These are phyloP conservation scores for Cyanoramphus novaezelandiae DNA, from an alignment of 2,113 vertebrate genomes.

Conservation along the genomic window DNA sequence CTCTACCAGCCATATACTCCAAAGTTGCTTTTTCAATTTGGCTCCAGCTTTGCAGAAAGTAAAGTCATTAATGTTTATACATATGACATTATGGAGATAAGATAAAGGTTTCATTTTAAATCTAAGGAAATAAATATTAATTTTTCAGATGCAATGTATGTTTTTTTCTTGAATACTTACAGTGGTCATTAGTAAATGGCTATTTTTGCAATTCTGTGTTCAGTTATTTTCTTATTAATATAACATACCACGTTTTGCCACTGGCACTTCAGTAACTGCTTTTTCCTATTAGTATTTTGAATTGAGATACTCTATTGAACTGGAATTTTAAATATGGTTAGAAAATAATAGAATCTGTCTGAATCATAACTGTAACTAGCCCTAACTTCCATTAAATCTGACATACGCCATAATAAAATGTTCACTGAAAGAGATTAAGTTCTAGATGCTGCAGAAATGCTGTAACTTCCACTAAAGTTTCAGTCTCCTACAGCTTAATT, in stretches of 20 bases:
- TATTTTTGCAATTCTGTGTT: not conserved
- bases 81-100: not conserved
- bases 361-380: not conserved
- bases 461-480: not conserved
- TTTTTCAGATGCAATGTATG: not conserved
- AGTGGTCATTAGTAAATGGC: not conserved
- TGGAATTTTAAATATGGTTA: not conserved
- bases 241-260: not conserved
- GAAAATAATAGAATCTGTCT: not conserved
- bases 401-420: not conserved
- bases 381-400: not conserved
- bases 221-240: not conserved
- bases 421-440: not conserved
- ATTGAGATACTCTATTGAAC: not conserved
- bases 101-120: not conserved
- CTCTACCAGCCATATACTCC: not conserved
- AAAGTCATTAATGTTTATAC: not conserved
- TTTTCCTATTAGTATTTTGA: not conserved
- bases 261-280: not conserved
- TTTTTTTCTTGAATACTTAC: not conserved
- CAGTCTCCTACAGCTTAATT: not conserved
- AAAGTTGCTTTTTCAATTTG: not conserved
- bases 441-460: not conserved
- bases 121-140: not conserved
- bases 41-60: not conserved